Evolutionary conservation across 2,113 vertebrate species (phyloP), one percentile per base, ranked within the genome.

Genomic region (Porphyrio hochstetteri): DNA sequence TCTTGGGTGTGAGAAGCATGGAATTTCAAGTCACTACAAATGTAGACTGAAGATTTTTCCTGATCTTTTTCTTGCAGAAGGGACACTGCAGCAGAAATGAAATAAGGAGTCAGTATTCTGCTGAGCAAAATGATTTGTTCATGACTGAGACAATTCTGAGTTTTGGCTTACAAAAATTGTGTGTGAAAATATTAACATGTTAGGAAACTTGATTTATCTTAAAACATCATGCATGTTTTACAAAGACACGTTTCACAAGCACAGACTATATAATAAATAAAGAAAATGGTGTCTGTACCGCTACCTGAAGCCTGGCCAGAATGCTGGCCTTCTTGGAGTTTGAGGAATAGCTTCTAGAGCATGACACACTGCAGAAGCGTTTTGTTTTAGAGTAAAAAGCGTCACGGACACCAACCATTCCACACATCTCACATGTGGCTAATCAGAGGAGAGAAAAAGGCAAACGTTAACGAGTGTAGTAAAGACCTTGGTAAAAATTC

Each of bases 311-410:
- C 98, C 99, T 98, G 95, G 99, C 99, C 98, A 99, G 97, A 98
- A 99, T 99, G 98, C 99, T 99, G 97, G 99, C 99, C 98, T 99
- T 99, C 98, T 99, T 99, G 88, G 99, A 99, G 97, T 99, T 99
- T 28, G 99, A 99, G 13, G 99, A 99, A 57, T 99, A 99, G 96
- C 99, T 99, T 97, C 99, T 98, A 77, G 99, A 99, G 97, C 99
- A 99, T 0, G 99, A 99, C 59, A 99, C 99, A 23, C 99, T 99
- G 98, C 99, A 99, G 98, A 99, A 99, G 91, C 99, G 98, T 96
- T 99, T 99, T 24, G 99, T 99, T 98, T 99, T 99, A 84, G 99
- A 99, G 96, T 99, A 99, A 98, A 99, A 99, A 79, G 99, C 99
- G 33, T 99, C 99, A 93, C 99, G 98, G 77, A 99, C 99, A 64